These are phyloP conservation scores for Scolopax rusticola DNA, from an alignment of 2,797 vertebrate genomes.

Conservation along the genomic window DNA sequence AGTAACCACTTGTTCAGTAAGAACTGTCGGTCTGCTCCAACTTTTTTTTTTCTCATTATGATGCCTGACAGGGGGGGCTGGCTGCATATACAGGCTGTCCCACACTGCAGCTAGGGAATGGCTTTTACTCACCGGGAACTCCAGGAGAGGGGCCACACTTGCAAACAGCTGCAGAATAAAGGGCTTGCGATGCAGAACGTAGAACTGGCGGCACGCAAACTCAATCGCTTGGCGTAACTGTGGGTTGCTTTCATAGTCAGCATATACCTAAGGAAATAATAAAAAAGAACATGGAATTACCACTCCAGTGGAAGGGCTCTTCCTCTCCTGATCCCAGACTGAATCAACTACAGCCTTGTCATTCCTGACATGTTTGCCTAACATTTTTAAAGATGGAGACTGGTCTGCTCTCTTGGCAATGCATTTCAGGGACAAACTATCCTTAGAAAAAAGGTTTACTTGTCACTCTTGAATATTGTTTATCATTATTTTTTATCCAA, in stretches of 20 bases:
- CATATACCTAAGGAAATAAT: slow-evolving; percentile 86
- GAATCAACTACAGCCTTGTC: background rate
- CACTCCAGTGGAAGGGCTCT: background rate
- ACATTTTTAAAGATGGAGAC: background rate
- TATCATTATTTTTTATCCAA: background rate
- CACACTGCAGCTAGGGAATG: accelerated
- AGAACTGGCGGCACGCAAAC: slow-evolving; percentile 97
- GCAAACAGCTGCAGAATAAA: slow-evolving; percentile 97
- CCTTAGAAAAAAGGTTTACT: background rate
- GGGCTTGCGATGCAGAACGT: slow-evolving; percentile 95
- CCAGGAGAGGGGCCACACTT: slow-evolving; percentile 95
- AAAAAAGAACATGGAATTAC: background rate
- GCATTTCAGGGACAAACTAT: background rate
- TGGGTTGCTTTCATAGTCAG: slow-evolving; percentile 97
- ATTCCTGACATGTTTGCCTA: background rate
- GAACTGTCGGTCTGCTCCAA: background rate
- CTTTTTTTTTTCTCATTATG: background rate
- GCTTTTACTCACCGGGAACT: slow-evolving; percentile 90
- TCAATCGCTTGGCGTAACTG: slow-evolving; percentile 93
- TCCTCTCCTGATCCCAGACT: background rate
- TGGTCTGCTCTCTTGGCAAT: background rate
- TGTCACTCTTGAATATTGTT: background rate
- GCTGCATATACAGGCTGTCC: background rate
- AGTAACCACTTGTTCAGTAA: background rate
- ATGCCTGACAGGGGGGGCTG: background rate